Conservation (phyloP, 2,113 vertebrate genomes). For the Formicarius rufipectus region DNA sequence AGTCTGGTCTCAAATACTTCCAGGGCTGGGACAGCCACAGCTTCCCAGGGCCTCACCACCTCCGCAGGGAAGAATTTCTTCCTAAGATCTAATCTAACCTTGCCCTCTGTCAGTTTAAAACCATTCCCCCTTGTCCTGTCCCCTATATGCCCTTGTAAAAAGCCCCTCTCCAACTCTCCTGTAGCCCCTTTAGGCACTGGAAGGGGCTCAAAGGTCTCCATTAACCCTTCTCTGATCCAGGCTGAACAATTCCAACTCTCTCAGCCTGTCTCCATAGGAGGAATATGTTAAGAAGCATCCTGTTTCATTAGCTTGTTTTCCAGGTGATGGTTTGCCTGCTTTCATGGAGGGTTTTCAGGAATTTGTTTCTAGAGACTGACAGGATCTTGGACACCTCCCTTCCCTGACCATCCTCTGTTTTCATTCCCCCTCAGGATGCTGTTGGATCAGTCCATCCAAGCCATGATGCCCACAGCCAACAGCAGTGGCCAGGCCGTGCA, state of each 20-base stretch:
- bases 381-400: neutral
- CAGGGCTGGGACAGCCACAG: neutral
- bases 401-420: neutral
- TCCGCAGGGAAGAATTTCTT: neutral
- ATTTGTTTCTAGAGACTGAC: neutral
- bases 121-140: neutral
- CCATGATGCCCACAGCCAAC: neutral
- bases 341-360: neutral
- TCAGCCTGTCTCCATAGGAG: neutral
- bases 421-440: slow-evolving; percentile 7
- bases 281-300: neutral
- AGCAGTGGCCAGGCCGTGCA: neutral
- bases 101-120: neutral
- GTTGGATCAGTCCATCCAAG: slow-evolving; percentile 58
- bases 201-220: neutral
- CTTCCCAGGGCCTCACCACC: neutral
- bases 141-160: neutral
- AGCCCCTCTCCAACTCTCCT: neutral
- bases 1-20: neutral
- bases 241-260: neutral
- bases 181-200: neutral
- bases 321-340: neutral
- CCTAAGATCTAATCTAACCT: neutral
- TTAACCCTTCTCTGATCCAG: neutral
- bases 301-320: neutral